Base-by-base conservation (phyloP, 2,113 vertebrate genomes). In the Oplegnathus fasciatus region DNA sequence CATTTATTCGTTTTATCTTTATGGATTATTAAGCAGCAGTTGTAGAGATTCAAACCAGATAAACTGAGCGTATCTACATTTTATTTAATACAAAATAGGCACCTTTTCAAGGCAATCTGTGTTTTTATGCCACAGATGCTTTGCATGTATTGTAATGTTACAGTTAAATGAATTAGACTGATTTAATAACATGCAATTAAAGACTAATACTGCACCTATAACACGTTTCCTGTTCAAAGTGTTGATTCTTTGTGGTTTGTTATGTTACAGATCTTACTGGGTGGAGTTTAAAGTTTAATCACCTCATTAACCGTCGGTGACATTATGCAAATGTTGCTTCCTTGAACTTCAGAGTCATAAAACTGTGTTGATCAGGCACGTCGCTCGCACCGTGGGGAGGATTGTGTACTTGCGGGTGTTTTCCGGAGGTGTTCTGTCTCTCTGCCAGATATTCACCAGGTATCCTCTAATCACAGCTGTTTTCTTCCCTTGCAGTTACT, bases 401-500 rank as follows among this genome's bases (percentile, higher is more conserved):
- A 71, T 26, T 70, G 34, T 71, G n/a, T 34, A 7, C 28, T 20
- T 20, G 74, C 48, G n/a, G n/a, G n/a, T n/a, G n/a, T n/a, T n/a
- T n/a, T n/a, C 20, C 66, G 17, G 60, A 60, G 42, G 34, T 77
- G 60, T 64, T 57, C 24, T 22, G 22, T n/a, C 24, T 44, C 61
- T 14, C 48, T 71, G 20, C 42, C 58, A 82, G 62, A 72, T 50
- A 40, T 46, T 66, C 13, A 2, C 28, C 26, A 61, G 70, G 55
- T 85, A n/a, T 68, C 8, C 5, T 83, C 71, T 89, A 40, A 84
- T 65, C 60, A 66, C 85, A 75, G 81, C 73, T 88, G 28, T 86
- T 81, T 84, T 80, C 46, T 84, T 66, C 68, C 42, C 50, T 71
- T 71, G 28, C 79, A 92, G 92, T 71, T 48, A 24, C 82, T 69